phyloP scores from a whole-genome alignment of 2,888 invertebrate species.

The Eulithis prunata region DNA sequence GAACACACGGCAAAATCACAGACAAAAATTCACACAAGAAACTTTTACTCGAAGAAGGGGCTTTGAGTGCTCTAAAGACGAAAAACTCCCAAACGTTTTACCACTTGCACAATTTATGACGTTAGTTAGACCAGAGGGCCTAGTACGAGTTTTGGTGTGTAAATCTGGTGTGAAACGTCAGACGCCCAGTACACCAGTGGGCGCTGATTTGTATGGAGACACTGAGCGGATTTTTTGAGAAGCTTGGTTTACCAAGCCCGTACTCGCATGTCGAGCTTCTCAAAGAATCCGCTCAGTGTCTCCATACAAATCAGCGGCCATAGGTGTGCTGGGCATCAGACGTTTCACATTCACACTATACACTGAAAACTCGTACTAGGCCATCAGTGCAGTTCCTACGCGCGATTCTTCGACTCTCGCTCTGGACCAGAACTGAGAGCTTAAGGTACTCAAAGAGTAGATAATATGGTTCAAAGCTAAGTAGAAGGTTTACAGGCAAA shows the following conservation, averaged over 20 bases:
- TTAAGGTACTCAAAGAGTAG: slow-evolving; percentile 46
- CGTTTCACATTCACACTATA: too few relatives aligned
- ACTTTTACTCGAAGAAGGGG: slow-evolving; percentile 51
- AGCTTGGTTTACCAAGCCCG: too few relatives aligned
- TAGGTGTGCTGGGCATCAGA: too few relatives aligned
- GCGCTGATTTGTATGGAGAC: too few relatives aligned
- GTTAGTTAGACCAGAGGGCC: slow-evolving; percentile 69
- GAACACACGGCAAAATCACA: slow-evolving; percentile 54
- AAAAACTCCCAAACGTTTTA: slow-evolving; percentile 65
- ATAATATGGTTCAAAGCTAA: slow-evolving; percentile 51
- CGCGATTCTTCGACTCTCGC: slow-evolving; percentile 41
- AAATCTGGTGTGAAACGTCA: too few relatives aligned
- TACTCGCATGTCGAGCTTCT: too few relatives aligned
- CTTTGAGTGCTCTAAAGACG: slow-evolving; percentile 67
- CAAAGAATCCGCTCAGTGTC: too few relatives aligned
- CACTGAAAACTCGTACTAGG: too few relatives aligned
- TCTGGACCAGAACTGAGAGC: slow-evolving; percentile 27
- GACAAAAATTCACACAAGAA: slow-evolving; percentile 64
- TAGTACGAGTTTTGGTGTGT: too few relatives aligned
- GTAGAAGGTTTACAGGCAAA: slow-evolving; percentile 51
- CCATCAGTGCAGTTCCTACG: slow-evolving; percentile 41
- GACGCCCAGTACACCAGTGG: too few relatives aligned
- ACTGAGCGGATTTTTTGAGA: too few relatives aligned
- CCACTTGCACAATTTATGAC: slow-evolving; percentile 70
- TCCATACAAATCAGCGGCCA: too few relatives aligned